Conservation (phyloP, 2,888 invertebrate genomes). For the Nymphalis polychloros region DNA sequence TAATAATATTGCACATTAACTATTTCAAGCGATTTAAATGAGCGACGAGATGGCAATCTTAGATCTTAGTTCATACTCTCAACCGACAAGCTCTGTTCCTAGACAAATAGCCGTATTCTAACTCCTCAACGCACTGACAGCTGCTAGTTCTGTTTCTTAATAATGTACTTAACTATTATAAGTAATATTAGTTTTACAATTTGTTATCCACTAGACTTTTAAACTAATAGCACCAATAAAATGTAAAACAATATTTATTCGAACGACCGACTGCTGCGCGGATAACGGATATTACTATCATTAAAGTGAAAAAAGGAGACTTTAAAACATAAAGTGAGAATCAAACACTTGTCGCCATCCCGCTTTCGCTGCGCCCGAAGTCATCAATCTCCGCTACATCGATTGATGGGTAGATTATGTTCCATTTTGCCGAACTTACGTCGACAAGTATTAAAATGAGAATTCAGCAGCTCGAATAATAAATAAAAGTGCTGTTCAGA, state of each 20-base stretch:
- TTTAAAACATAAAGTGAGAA: constrained; percentile 2
- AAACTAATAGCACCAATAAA: background rate
- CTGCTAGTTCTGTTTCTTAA: no score
- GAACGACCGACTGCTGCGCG: constrained; percentile 1
- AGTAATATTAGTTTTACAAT: background rate
- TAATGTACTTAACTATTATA: no score
- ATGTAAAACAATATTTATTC: constrained; percentile 10
- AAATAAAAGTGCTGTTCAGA: no score
- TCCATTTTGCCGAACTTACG: background rate
- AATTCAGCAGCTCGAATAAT: no score
- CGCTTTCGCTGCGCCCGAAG: constrained; percentile 15
- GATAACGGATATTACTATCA: constrained; percentile 26
- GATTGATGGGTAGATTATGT: background rate
- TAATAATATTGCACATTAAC: no score
- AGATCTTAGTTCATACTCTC: no score
- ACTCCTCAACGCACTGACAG: no score
- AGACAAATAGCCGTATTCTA: no score
- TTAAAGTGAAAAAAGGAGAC: constrained; percentile 15
- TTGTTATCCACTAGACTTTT: background rate
- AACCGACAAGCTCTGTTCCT: no score
- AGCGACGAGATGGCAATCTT: no score
- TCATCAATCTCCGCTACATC: constrained; percentile 6
- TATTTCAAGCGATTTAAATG: no score
- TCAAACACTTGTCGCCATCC: constrained; percentile 12
- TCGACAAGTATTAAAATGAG: background rate